A percentile compares a stretch with the other conserved stretches of the same genome.
Evolutionary conservation across 2,888 invertebrate genomes (phyloP).

Genomic region (Nemotelus pantherinus): DNA sequence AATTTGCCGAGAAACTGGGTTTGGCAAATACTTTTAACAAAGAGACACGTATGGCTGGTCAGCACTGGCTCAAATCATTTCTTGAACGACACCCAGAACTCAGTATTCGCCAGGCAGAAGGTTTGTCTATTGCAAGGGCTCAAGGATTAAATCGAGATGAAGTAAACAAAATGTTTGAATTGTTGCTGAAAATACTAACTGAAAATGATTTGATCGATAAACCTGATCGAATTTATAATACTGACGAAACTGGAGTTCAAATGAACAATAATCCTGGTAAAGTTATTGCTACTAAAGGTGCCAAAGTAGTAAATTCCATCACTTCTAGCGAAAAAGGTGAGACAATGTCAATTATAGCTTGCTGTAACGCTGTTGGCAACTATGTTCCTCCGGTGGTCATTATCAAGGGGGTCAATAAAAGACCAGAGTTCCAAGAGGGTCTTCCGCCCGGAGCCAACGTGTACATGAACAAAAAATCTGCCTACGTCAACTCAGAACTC

Average conservation of each 20-base stretch:
- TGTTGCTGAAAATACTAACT: constrained; percentile 21
- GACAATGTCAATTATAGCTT: constrained; percentile 57
- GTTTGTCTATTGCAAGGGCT: constrained; percentile 14
- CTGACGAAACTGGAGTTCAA: constrained; percentile 53
- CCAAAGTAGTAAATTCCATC: constrained; percentile 52
- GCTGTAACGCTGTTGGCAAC: constrained; percentile 58
- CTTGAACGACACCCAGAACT: not conserved
- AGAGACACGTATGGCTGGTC: constrained; percentile 1
- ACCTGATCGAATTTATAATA: constrained; percentile 53
- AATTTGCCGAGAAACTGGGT: constrained; percentile 1
- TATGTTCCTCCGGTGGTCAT: constrained; percentile 56
- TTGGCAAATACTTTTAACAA: not conserved
- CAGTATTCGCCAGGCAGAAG: constrained; percentile 10
- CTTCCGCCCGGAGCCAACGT: constrained; percentile 51
- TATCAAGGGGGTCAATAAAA: constrained; percentile 56
- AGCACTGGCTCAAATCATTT: constrained; percentile 11
- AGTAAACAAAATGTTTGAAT: constrained; percentile 41
- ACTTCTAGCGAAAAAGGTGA: constrained; percentile 55
- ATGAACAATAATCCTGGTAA: constrained; percentile 52
- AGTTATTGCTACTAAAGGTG: no score
- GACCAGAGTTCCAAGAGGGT: constrained; percentile 54
- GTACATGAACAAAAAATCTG: constrained; percentile 55
- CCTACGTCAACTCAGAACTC: constrained; percentile 53
- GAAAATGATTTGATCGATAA: constrained; percentile 51
- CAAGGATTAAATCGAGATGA: constrained; percentile 27